These are phyloP conservation scores for Tipula helvola DNA, from an alignment of 2,888 invertebrate species.

Conservation along the genomic window DNA sequence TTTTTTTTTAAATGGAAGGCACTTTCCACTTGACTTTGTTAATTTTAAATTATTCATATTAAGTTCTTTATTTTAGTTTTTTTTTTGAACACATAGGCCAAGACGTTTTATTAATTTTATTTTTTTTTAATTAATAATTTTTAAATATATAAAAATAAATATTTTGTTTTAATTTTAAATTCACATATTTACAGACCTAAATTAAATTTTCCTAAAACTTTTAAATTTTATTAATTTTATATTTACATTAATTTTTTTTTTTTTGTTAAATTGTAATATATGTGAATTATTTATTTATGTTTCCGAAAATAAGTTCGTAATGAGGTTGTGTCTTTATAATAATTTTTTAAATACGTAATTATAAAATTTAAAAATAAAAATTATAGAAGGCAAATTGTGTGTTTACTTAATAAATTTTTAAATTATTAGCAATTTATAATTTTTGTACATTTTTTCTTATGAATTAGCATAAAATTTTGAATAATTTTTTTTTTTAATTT, in stretches of 20 bases:
- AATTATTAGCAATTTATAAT: not conserved
- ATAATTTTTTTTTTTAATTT: not conserved
- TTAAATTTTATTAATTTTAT: not conserved
- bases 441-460: not conserved
- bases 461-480: conserved; percentile 4
- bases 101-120: not conserved
- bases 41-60: not conserved
- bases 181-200: not conserved
- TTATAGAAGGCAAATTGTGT: not conserved
- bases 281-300: not conserved
- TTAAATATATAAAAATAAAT: not conserved
- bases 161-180: not conserved
- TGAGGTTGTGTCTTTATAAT: not conserved
- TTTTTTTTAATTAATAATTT: not conserved
- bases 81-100: conserved; percentile 9
- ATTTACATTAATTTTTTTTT: not conserved
- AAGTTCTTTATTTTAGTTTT: not conserved
- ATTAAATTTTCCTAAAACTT: not conserved
- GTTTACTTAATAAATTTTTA: not conserved
- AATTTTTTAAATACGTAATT: not conserved
- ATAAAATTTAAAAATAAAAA: not conserved
- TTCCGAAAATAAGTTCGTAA: not conserved
- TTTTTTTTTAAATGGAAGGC: conserved; percentile 9
- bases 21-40: conserved; percentile 10
- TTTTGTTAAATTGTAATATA: not conserved